Conservation (phyloP, 1,140 invertebrate species). For the Diabrotica virgifera region DNA sequence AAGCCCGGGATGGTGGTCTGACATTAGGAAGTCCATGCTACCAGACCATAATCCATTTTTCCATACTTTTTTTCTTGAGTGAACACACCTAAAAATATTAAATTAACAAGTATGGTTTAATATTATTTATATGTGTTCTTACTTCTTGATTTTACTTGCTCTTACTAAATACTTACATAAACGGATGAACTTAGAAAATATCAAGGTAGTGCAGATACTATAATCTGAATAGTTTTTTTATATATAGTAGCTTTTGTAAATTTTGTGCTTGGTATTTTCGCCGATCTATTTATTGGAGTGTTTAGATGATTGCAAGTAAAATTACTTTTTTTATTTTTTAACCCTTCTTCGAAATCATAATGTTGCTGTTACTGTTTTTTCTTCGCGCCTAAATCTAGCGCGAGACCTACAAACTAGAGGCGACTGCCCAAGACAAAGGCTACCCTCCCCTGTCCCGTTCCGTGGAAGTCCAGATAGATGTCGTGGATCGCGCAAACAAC, state of each 20-base stretch:
- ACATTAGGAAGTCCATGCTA: slow-evolving; percentile 23
- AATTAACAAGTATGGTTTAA: too few relatives aligned
- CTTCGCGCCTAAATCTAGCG: slow-evolving; percentile 62
- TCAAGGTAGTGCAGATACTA: too few relatives aligned
- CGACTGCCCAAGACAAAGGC: slow-evolving; percentile 94
- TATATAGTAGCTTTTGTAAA: too few relatives aligned
- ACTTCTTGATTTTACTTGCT: too few relatives aligned
- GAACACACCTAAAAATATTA: too few relatives aligned
- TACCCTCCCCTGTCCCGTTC: slow-evolving; percentile 88
- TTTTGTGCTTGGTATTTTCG: neutral
- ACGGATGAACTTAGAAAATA: too few relatives aligned
- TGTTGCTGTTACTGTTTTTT: slow-evolving; percentile 18
- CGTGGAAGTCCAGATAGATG: slow-evolving; percentile 95
- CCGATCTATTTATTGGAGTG: neutral
- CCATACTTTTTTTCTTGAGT: slow-evolving; percentile 8
- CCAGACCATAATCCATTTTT: slow-evolving; percentile 18
- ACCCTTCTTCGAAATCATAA: slow-evolving; percentile 11
- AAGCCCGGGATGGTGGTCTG: slow-evolving; percentile 22
- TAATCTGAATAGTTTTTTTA: too few relatives aligned
- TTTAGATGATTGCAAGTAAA: neutral
- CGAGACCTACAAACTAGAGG: slow-evolving; percentile 95
- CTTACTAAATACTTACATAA: too few relatives aligned
- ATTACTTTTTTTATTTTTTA: neutral
- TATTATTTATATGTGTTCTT: too few relatives aligned
- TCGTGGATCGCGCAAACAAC: slow-evolving; percentile 95